Evolutionary conservation across 2,797 vertebrate species (phyloP).

Genomic region (Falco biarmicus): DNA sequence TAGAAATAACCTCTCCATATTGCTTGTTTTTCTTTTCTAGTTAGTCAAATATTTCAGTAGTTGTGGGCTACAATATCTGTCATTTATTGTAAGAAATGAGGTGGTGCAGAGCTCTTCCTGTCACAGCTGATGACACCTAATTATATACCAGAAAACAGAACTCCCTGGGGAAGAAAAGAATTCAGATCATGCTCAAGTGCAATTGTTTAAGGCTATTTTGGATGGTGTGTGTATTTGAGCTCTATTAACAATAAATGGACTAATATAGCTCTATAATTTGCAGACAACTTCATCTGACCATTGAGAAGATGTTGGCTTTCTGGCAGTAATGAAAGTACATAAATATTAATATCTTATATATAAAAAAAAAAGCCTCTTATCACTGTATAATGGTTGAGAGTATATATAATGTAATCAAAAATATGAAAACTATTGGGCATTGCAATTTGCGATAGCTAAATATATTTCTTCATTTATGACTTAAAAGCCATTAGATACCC

Average conservation of each 20-base stretch:
- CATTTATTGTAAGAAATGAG: slow-evolving; percentile 70
- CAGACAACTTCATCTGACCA: slow-evolving; percentile 70
- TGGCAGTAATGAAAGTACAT: slow-evolving; percentile 63
- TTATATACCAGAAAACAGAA: slow-evolving; percentile 68
- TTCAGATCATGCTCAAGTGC: slow-evolving; percentile 52
- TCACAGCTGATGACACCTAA: slow-evolving; percentile 74
- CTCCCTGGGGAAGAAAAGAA: slow-evolving; percentile 45
- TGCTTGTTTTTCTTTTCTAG: slow-evolving; percentile 39
- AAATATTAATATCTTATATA: slow-evolving; percentile 67
- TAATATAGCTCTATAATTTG: slow-evolving; percentile 57
- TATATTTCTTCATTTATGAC: not conserved
- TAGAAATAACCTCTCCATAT: slow-evolving; percentile 1
- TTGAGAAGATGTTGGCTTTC: slow-evolving; percentile 53
- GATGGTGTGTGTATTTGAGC: slow-evolving; percentile 70
- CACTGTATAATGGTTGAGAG: slow-evolving; percentile 26
- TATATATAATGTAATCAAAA: slow-evolving; percentile 50
- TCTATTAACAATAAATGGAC: slow-evolving; percentile 77
- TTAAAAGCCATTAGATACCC: slow-evolving; percentile 12
- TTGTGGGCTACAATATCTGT: slow-evolving; percentile 66
- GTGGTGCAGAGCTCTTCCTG: slow-evolving; percentile 51
- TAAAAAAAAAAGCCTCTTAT: not conserved
- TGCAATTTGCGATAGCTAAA: not conserved
- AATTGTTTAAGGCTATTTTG: slow-evolving; percentile 76
- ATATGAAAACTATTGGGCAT: not conserved
- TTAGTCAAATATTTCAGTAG: slow-evolving; percentile 70